Evolutionary conservation across 2,888 invertebrate species (phyloP).

Genomic region (Microctonus hyperodae): DNA sequence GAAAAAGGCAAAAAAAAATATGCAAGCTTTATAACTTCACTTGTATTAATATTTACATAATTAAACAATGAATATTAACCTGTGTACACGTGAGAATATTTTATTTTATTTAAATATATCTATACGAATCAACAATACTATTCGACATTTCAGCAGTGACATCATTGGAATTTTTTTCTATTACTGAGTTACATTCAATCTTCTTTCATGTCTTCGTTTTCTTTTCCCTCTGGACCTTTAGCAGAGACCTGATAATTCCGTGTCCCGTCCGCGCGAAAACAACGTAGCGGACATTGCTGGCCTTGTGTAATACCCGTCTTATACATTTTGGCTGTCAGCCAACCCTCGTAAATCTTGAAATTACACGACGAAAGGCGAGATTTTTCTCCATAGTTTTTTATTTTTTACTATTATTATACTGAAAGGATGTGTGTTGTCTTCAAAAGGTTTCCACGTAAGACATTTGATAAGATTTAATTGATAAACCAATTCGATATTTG

Average conservation of each 20-base stretch:
- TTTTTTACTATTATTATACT: background rate
- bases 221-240: conserved; percentile 11
- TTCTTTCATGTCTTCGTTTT: conserved; percentile 9
- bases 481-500: no score
- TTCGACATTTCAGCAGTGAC: conserved; percentile 23
- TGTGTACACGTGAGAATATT: no score
- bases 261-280: conserved; percentile 35
- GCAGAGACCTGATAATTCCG: conserved; percentile 31
- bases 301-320: conserved; percentile 41
- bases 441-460: background rate
- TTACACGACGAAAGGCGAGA: conserved; percentile 48
- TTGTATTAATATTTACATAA: no score
- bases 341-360: conserved; percentile 53
- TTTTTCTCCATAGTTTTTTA: conserved; percentile 32
- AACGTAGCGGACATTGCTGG: conserved; percentile 34
- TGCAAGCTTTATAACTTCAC: no score
- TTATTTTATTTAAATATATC: no score
- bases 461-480: background rate
- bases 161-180: conserved; percentile 11
- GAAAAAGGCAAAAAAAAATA: no score
- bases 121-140: background rate
- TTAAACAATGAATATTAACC: no score
- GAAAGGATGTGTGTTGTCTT: background rate
- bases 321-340: conserved; percentile 47
- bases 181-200: conserved; percentile 12